Conservation (phyloP, 1,140 invertebrate genomes). For the Halyomorpha halys region DNA sequence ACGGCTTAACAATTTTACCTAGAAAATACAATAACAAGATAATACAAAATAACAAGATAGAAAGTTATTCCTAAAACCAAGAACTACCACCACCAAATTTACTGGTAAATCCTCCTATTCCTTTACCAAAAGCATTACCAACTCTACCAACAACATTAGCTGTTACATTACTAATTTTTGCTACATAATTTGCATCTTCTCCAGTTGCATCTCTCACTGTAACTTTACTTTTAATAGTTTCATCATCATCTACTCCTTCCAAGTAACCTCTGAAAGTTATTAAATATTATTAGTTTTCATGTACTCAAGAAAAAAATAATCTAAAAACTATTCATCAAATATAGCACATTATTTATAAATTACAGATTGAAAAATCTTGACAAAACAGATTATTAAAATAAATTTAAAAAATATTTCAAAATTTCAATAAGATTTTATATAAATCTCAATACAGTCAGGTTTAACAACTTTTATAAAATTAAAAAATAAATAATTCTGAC, state of each 20-base stretch:
- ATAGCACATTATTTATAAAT: too few species aligned
- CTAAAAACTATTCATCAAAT: too few species aligned
- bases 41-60: conserved; percentile 19
- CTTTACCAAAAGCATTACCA: conserved; percentile 69
- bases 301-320: too few species aligned
- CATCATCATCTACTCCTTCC: conserved; percentile 51
- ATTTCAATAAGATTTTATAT: too few species aligned
- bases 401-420: too few species aligned
- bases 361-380: too few species aligned
- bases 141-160: conserved; percentile 65
- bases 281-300: not conserved
- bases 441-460: too few species aligned
- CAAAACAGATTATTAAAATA: too few species aligned
- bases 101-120: conserved; percentile 31
- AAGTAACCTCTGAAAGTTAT: conserved; percentile 35
- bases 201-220: conserved; percentile 50
- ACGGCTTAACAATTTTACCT: conserved; percentile 11
- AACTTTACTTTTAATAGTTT: conserved; percentile 49
- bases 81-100: conserved; percentile 31
- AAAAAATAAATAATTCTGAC: too few species aligned
- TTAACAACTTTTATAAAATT: too few species aligned
- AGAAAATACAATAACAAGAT: conserved; percentile 13
- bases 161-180: conserved; percentile 58
- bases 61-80: conserved; percentile 31
- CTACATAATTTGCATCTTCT: conserved; percentile 52